Conservation (phyloP, 35 echinoderm and acorn worm genomes). For the Diadema setosum region DNA sequence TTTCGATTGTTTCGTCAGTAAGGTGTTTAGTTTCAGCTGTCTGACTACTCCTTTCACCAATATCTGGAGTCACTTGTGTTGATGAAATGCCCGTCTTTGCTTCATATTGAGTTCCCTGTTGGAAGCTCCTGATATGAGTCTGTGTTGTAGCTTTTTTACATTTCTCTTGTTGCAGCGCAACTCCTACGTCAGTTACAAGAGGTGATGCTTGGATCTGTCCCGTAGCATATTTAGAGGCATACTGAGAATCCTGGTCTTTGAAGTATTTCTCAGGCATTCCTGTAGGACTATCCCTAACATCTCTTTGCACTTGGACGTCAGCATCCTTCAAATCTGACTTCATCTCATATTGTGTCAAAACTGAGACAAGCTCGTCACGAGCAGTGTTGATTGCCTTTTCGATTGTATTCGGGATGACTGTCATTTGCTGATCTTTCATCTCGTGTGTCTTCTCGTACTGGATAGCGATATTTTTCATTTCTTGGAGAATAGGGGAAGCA, state of each 20-base stretch:
- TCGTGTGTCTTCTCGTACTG: conserved; percentile 23
- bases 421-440: background rate
- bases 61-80: background rate
- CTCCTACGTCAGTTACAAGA: background rate
- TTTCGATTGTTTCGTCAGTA: background rate
- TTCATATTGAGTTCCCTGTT: conserved; percentile 27
- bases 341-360: background rate
- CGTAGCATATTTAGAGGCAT: background rate
- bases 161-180: background rate
- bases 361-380: background rate
- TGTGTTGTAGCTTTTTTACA: background rate
- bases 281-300: background rate
- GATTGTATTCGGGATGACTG: conserved; percentile 8
- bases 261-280: background rate
- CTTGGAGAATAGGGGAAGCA: conserved; percentile 32
- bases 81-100: background rate
- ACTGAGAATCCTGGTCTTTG: background rate
- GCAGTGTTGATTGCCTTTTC: conserved; percentile 37
- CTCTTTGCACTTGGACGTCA: background rate
- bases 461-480: conserved; percentile 22
- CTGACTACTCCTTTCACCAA: background rate
- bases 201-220: background rate
- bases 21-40: background rate
- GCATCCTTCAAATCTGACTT: background rate
- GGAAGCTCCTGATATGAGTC: background rate